Base-by-base conservation (phyloP, 2,888 invertebrate genomes). In the Drosophila algonquin region DNA sequence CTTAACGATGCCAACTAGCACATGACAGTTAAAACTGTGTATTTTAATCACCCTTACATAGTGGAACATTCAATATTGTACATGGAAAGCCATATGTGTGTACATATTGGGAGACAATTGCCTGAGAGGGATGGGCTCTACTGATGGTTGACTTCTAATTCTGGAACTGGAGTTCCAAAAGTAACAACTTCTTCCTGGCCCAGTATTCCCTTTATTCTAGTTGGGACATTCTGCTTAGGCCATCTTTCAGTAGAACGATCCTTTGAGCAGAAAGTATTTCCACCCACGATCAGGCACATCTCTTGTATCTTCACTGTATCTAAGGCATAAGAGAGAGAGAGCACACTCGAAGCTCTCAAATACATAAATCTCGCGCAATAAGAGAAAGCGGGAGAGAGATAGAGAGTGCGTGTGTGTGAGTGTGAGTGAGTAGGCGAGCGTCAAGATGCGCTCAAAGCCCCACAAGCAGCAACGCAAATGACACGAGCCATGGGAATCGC, bases 281-380 rank as follows among this genome's bases (percentile, higher is more conserved):
- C 3, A 21, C 21, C 24, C 9, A 10, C 32, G 32, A 35, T 35
- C 35, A 35, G 35, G 10, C 35, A 35, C 4, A 12, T 35, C 12
- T 12, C 4, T 10, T 5, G 12, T 18, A 18, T 18, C 18, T 10
- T 18, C 21, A 67, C 65, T 56, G 56, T 67, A 16, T 24, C 57
- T 44, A 57, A 40, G 57, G 52, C 40, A 40, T 6, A 7, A 7
- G 40, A 6, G 21, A 21, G 21, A 21, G 21, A n/a, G 40, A 40
- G 40, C 6, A n/a, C 44, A 44, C 32, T 57, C 47, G 18, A 16
- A 18, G 55, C 44, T 53, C 45, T 48, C 47, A 48, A 56, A 83
- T 40, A 14, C 40, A 40, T 83, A 83, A 83, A 88, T 83, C 83
- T 86, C 86, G 73, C 76, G 82, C 82, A 86, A 83, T 85, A 87